These are phyloP conservation scores for Umimayanthus chanpuru DNA, from an alignment of 92 coral and sea anemone genomes.

Conservation along the genomic window DNA sequence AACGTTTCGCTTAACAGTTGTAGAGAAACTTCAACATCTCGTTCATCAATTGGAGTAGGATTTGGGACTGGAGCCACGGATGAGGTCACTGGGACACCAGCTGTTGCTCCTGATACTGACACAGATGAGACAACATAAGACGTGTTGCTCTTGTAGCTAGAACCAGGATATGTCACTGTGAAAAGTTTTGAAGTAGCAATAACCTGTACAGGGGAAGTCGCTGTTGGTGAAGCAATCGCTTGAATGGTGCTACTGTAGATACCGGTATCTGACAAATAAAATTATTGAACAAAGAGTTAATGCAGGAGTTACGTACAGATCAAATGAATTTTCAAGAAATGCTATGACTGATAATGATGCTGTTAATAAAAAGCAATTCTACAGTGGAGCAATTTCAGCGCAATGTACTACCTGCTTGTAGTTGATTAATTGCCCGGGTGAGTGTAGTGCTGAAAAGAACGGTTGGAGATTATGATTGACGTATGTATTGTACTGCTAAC, in stretches of 20 bases:
- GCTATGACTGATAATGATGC: too few relatives aligned
- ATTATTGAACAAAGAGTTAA: background rate
- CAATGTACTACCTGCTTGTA: too few relatives aligned
- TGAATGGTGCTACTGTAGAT: slow-evolving; percentile 1
- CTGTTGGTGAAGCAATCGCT: background rate
- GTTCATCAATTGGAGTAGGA: background rate
- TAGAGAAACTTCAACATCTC: slow-evolving; percentile 20
- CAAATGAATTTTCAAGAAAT: background rate
- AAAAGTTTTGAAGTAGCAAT: background rate
- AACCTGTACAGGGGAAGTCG: background rate
- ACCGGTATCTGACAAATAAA: background rate
- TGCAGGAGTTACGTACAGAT: background rate
- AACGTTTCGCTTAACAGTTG: background rate
- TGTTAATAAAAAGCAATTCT: background rate
- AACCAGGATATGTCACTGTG: background rate
- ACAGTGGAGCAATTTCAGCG: background rate
- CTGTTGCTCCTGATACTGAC: background rate
- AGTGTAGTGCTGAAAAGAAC: too few relatives aligned
- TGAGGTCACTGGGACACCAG: slow-evolving; percentile 20
- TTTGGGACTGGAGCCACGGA: background rate
- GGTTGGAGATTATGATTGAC: too few relatives aligned
- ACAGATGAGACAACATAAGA: background rate
- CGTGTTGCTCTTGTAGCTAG: background rate
- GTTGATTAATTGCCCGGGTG: too few relatives aligned
- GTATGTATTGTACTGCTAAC: background rate